Conservation (phyloP, 2,797 vertebrate species). For the Tokudaia muenninki region DNA sequence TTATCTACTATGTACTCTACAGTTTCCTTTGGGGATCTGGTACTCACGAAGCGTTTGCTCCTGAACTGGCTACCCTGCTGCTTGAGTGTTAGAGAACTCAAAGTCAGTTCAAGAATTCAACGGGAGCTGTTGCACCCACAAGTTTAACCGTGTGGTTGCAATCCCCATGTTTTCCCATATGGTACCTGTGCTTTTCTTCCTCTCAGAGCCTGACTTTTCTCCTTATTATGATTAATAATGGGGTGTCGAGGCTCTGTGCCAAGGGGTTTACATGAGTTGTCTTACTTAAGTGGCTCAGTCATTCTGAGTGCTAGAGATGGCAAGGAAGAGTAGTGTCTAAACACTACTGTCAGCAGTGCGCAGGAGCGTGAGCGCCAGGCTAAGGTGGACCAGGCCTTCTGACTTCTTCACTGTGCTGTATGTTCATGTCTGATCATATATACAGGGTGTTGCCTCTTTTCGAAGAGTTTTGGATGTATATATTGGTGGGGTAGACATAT, state of each 20-base stretch:
- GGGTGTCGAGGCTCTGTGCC: neutral
- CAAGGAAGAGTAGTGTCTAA: constrained; percentile 2
- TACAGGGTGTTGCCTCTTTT: neutral
- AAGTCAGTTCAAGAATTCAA: constrained; percentile 27
- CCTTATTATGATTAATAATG: constrained; percentile 34
- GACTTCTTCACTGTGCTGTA: neutral
- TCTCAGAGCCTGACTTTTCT: constrained; percentile 46
- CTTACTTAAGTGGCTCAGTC: constrained; percentile 37
- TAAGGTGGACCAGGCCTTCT: neutral
- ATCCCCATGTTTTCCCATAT: neutral
- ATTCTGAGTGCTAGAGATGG: constrained; percentile 29
- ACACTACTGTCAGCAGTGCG: neutral
- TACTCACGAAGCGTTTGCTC: constrained; percentile 2
- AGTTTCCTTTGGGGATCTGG: constrained; percentile 40
- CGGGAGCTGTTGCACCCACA: constrained; percentile 14
- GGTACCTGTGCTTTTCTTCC: constrained; percentile 31
- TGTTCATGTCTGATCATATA: constrained; percentile 21
- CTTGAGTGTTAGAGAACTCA: constrained; percentile 26
- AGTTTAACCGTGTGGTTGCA: neutral
- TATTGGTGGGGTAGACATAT: neutral
- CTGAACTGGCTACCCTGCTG: neutral
- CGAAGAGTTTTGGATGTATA: constrained; percentile 28
- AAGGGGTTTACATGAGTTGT: constrained; percentile 23
- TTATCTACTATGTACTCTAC: neutral
- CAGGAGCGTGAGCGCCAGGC: neutral